Percentiles rank a stretch among this genome's conserved stretches.
phyloP scores from a whole-genome alignment of 2,113 vertebrate species.

The Ploceus nigricollis region DNA sequence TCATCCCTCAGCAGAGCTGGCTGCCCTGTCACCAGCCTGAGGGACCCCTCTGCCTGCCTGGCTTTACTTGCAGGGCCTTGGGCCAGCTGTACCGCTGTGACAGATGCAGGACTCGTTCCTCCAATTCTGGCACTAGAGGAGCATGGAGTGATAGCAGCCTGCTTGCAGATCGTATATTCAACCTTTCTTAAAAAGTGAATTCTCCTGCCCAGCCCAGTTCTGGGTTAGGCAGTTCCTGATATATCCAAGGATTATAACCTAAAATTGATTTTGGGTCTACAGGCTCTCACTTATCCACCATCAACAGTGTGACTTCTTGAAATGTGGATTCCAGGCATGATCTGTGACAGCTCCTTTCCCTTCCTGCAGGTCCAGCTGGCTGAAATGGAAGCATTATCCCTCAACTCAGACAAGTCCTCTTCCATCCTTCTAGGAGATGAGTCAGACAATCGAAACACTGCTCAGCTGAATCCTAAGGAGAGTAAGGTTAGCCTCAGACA shows the following conservation, averaged over 20 bases:
- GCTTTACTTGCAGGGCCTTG: conserved; percentile 23
- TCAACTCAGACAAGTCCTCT: conserved; percentile 94
- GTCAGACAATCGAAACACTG: conserved; percentile 82
- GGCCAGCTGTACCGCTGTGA: neutral
- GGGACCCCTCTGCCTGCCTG: neutral
- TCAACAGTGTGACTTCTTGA: conserved; percentile 23
- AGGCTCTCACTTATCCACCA: conserved; percentile 32
- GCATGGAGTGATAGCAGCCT: neutral
- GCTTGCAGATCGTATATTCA: neutral
- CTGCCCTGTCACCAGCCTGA: neutral
- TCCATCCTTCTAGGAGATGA: conserved; percentile 90
- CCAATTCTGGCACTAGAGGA: neutral
- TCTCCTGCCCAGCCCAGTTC: neutral
- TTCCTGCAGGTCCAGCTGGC: conserved; percentile 88
- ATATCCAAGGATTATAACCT: conserved; percentile 21
- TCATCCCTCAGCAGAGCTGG: neutral
- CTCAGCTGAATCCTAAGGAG: conserved; percentile 77
- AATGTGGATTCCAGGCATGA: neutral
- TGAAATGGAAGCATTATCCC: conserved; percentile 92
- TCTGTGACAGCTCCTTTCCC: conserved; percentile 11
- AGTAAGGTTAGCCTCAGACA: conserved; percentile 74
- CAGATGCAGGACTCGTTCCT: neutral
- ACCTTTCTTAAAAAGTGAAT: neutral
- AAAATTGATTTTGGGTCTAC: conserved; percentile 34
- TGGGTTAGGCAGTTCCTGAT: conserved; percentile 21